Evolutionary conservation across 2,888 invertebrate genomes (phyloP).

Genomic region (Diarsia brunnea): DNA sequence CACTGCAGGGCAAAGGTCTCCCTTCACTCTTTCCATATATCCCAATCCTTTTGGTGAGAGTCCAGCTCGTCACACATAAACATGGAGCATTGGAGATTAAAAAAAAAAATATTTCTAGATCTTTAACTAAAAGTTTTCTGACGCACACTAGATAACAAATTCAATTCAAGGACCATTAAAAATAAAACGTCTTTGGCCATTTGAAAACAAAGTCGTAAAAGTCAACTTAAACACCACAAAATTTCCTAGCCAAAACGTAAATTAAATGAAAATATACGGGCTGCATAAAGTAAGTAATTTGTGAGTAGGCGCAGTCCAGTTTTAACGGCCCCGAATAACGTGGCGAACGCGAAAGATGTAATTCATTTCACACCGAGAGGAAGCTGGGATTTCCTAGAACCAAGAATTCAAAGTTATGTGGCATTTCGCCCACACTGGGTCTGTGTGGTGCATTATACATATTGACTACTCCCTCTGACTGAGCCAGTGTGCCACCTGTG

Average conservation of each 20-base stretch:
- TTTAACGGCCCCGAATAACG: background rate
- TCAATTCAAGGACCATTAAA: background rate
- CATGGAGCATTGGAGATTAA: background rate
- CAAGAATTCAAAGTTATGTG: background rate
- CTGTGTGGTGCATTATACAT: background rate
- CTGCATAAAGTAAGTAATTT: background rate
- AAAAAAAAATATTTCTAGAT: background rate
- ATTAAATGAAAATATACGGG: background rate
- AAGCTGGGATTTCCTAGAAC: background rate
- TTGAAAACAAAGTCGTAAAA: slow-evolving; percentile 22
- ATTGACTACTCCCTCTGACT: background rate
- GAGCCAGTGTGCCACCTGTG: background rate
- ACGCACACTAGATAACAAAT: background rate
- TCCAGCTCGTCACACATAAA: too few species aligned
- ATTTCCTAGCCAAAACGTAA: background rate
- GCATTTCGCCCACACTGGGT: too few species aligned
- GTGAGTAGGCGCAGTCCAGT: background rate
- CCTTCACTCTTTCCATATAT: too few species aligned
- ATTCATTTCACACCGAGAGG: background rate
- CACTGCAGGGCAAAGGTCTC: too few species aligned
- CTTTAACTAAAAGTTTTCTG: background rate
- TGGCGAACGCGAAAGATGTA: background rate
- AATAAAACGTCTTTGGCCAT: background rate
- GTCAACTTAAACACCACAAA: slow-evolving; percentile 5
- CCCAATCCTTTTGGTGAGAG: too few species aligned